Percentiles rank a stretch among this genome's conserved stretches.
These are phyloP conservation scores for Malurus splendens DNA, from an alignment of 2,797 vertebrate genomes.

Conservation along the genomic window DNA sequence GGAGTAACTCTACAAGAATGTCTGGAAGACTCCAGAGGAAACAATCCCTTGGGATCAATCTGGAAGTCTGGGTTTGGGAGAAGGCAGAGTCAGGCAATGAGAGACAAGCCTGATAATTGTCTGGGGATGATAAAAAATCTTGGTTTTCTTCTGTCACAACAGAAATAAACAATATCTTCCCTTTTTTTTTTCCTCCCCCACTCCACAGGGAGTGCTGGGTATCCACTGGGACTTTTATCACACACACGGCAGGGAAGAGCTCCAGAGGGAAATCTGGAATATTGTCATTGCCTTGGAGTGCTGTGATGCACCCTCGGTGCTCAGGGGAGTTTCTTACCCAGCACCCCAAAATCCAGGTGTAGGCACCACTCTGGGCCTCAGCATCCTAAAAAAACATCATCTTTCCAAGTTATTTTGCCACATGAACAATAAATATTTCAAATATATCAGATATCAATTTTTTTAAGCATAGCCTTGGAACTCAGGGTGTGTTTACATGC, in stretches of 20 bases:
- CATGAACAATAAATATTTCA: not conserved
- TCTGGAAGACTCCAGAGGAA: not conserved
- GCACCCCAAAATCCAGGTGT: not conserved
- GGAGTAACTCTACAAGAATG: not conserved
- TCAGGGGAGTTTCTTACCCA: rapidly evolving
- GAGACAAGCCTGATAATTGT: not conserved
- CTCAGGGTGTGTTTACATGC: rapidly evolving
- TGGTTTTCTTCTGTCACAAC: not conserved
- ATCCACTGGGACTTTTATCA: not conserved
- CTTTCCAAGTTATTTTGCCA: not conserved
- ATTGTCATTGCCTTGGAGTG: not conserved
- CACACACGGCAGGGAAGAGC: not conserved
- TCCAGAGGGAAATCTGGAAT: not conserved
- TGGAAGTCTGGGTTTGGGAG: not conserved
- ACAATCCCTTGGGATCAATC: not conserved
- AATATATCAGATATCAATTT: not conserved
- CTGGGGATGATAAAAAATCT: not conserved
- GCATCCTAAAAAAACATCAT: not conserved
- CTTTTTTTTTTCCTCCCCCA: rapidly evolving
- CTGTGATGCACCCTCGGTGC: rapidly evolving
- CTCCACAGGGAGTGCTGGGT: not conserved
- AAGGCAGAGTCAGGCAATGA: not conserved
- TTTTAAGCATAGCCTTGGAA: not conserved
- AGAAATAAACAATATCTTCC: not conserved
- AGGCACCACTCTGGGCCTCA: not conserved